Evolutionary conservation across 2,888 invertebrate species (phyloP), one percentile per base, ranked within the genome.

Genomic region (Notocelia uddmanniana): DNA sequence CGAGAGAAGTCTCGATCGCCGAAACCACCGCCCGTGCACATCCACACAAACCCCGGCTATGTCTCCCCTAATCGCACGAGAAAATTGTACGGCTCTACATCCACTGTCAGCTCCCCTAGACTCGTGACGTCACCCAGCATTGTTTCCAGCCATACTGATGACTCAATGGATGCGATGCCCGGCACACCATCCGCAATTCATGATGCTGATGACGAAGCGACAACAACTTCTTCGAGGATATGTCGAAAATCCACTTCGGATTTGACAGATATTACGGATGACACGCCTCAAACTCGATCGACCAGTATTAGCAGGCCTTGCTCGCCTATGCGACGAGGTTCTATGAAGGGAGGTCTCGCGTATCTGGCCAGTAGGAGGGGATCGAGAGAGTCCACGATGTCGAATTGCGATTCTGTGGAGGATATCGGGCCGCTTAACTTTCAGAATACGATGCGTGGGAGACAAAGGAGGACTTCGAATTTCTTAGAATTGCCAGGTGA

Each of bases 401-500:
- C 97, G 0, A 97, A 97, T 80, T 93, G 92, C 68, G 93, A 93
- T 75, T 93, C 93, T 0, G 93, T 92, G 0, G 97, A 97, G 85
- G 97, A 97, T 79, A 96, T 97, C 64, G 97, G 97, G 0, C 97
- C 97, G 9, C 89, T 97, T 74, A 97, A 97, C 87, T 97, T 97
- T 87, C 96, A 96, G 82, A 95, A 96, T 76, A 96, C 97, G 26
- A 96, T 96, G 78, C 95, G 97, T 2, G 96, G 96, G 0, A 94
- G 97, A 19, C 97, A 97, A 83, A 92, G 98, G 34, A 93, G 97
- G 77, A 97, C 97, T 3, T 97, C 97, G 0, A 98, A 98, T 89
- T 98, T 98, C 85, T 93, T 98, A 66, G 98, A 98, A 86, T 89
- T 98, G 78, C 98, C 98, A 87, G 97, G 97, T 97, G 86, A 91